Evolutionary conservation across 2,888 invertebrate species (phyloP).

Genomic region (Polyommatus icarus): DNA sequence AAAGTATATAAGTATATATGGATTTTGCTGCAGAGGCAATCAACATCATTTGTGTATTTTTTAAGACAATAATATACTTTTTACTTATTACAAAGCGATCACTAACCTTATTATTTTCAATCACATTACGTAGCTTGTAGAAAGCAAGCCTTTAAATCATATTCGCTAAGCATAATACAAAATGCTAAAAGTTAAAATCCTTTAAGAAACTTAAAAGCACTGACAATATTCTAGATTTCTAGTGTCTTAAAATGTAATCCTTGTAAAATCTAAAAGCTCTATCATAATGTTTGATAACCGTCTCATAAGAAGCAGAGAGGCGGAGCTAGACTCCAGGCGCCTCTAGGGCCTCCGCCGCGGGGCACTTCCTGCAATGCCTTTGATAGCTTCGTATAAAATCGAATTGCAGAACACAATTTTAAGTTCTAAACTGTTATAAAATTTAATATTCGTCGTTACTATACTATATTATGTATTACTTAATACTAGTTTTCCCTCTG

Average conservation of each 20-base stretch:
- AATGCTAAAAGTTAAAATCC: background rate
- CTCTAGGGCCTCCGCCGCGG: background rate
- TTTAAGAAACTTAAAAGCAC: background rate
- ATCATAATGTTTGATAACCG: background rate
- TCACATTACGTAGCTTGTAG: too few species aligned
- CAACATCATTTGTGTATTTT: too few species aligned
- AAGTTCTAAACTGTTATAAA: background rate
- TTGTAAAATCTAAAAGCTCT: background rate
- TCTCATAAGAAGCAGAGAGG: background rate
- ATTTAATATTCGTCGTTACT: background rate
- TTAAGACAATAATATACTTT: too few species aligned
- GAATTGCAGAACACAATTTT: background rate
- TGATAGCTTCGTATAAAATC: conserved; percentile 11
- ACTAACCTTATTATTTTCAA: too few species aligned
- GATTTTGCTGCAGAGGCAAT: too few species aligned
- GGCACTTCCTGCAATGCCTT: conserved; percentile 9
- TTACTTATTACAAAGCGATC: too few species aligned
- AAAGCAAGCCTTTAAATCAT: too few species aligned
- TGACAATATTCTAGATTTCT: background rate
- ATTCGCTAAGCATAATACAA: background rate
- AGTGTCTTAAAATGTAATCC: background rate
- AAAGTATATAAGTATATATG: too few species aligned
- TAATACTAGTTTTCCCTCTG: background rate
- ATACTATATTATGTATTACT: background rate
- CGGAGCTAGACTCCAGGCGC: background rate